Conservation (phyloP, 2,113 vertebrate genomes). For the Tachysurus fulvidraco region DNA sequence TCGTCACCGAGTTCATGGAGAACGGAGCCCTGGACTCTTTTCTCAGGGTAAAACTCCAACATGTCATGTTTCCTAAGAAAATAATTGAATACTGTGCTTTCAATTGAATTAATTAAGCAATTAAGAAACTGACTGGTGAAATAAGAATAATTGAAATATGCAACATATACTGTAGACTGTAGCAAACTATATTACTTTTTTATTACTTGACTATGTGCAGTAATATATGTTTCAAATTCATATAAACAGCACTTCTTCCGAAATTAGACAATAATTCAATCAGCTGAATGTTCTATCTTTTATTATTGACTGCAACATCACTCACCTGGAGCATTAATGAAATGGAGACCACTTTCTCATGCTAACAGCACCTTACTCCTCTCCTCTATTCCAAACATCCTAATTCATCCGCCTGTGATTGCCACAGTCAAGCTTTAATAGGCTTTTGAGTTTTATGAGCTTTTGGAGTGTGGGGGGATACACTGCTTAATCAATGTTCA, state of each 20-base stretch:
- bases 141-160: conserved; percentile 4
- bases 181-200: not conserved
- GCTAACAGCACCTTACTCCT: not conserved
- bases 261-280: conserved; percentile 10
- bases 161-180: not conserved
- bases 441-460: conserved; percentile 47
- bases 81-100: not conserved
- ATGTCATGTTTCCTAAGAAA: not conserved
- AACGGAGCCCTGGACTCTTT: conserved; percentile 97
- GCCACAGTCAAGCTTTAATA: conserved; percentile 61
- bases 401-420: conserved; percentile 39
- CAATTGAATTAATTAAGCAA: not conserved
- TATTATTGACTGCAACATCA: conserved; percentile 11
- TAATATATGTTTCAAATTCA: not conserved
- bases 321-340: not conserved
- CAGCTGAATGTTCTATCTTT: not conserved
- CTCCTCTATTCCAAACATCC: conserved; percentile 45
- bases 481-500: conserved; percentile 75
- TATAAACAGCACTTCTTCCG: not conserved
- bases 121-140: not conserved
- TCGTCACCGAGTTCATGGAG: conserved; percentile 99
- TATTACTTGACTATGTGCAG: not conserved
- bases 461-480: conserved; percentile 53
- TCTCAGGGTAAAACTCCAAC: conserved; percentile 81
- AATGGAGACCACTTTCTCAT: not conserved